phyloP scores from a whole-genome alignment of 2,888 invertebrate genomes.

The Drosophila eohydei region DNA sequence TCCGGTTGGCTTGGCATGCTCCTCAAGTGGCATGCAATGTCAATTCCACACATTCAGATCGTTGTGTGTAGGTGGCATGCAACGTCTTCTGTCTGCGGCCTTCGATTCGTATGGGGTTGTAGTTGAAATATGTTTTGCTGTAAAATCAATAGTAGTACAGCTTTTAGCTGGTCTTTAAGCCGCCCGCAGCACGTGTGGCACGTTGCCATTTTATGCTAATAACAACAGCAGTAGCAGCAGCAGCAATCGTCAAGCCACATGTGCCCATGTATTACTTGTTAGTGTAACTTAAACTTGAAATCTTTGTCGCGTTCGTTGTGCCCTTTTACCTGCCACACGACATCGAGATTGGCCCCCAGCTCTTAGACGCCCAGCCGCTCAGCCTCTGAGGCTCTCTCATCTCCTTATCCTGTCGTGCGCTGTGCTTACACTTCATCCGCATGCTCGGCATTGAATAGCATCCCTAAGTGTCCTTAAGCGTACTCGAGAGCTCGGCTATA shows the following conservation, averaged over 20 bases:
- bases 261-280: constrained; percentile 12
- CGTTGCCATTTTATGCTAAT: constrained; percentile 50
- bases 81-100: constrained; percentile 47
- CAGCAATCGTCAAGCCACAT: constrained; percentile 11
- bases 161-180: constrained; percentile 30
- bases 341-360: constrained; percentile 30
- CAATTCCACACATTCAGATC: constrained; percentile 25
- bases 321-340: constrained; percentile 63
- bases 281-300: constrained; percentile 48
- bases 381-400: constrained; percentile 10
- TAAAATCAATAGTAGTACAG: constrained; percentile 65
- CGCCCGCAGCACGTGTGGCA: constrained; percentile 33
- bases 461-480: constrained; percentile 75
- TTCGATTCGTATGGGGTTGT: constrained; percentile 41
- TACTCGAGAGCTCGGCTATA: constrained; percentile 53
- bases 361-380: background rate
- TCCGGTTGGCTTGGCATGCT: constrained; percentile 43
- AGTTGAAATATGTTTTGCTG: constrained; percentile 43
- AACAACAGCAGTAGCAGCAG: constrained; percentile 25
- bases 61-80: constrained; percentile 48
- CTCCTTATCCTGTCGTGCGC: constrained; percentile 15
- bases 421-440: constrained; percentile 54
- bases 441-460: constrained; percentile 60
- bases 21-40: constrained; percentile 54
- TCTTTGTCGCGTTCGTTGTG: constrained; percentile 42